These are phyloP conservation scores for Labroides dimidiatus DNA, from an alignment of 2,797 vertebrate genomes.

Conservation along the genomic window DNA sequence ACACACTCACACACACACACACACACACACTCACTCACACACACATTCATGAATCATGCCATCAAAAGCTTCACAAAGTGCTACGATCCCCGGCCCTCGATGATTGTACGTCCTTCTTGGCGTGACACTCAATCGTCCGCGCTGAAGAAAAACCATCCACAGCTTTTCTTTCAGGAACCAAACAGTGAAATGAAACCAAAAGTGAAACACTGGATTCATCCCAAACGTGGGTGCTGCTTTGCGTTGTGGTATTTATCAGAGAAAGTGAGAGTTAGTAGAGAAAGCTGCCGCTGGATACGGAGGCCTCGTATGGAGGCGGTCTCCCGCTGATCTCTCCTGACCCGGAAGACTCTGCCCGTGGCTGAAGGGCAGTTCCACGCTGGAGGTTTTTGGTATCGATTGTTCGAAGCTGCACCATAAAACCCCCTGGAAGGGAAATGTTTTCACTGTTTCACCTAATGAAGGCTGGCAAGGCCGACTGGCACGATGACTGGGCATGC, in stretches of 20 bases:
- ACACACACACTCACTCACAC: slow-evolving; percentile 53
- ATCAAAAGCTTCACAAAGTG: slow-evolving; percentile 75
- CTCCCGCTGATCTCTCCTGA: slow-evolving; percentile 63
- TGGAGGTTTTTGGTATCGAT: slow-evolving; percentile 82
- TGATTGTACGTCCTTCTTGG: slow-evolving; percentile 79
- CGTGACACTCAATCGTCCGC: no score
- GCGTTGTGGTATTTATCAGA: slow-evolving; percentile 48
- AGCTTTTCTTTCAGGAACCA: slow-evolving; percentile 49
- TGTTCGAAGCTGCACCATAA: slow-evolving; percentile 74
- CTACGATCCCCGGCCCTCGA: slow-evolving; percentile 68
- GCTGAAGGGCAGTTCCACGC: slow-evolving; percentile 73
- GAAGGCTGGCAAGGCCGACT: slow-evolving; percentile 67
- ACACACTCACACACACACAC: slow-evolving; percentile 46
- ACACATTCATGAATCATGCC: slow-evolving; percentile 57
- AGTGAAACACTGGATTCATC: slow-evolving; percentile 55
- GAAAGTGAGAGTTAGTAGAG: slow-evolving; percentile 56
- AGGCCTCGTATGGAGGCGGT: slow-evolving; percentile 62
- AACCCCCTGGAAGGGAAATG: slow-evolving; percentile 61
- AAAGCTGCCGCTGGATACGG: slow-evolving; percentile 74
- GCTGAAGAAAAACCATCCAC: slow-evolving; percentile 56
- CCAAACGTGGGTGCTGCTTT: slow-evolving; percentile 42
- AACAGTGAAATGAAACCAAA: slow-evolving; percentile 54
- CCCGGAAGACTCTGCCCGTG: slow-evolving; percentile 64
- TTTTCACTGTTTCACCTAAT: slow-evolving; percentile 67
- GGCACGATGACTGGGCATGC: slow-evolving; percentile 55